Conservation (phyloP, 1,140 invertebrate genomes). For the Aphidius ervi region DNA sequence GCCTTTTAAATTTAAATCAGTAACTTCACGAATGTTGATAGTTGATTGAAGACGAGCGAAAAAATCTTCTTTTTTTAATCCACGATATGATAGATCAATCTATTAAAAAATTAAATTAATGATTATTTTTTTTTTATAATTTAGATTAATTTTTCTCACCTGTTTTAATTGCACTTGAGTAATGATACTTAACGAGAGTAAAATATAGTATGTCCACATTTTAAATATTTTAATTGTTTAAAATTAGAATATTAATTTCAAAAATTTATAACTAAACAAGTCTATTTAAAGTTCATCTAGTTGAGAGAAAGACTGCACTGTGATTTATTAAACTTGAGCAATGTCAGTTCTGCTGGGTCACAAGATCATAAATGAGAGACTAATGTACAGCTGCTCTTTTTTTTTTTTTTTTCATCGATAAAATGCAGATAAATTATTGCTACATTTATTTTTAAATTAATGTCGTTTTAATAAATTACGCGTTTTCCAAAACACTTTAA, state of each 20-base stretch:
- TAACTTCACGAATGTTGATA: slow-evolving; percentile 36
- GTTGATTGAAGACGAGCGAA: slow-evolving; percentile 38
- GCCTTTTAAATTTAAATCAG: slow-evolving; percentile 38
- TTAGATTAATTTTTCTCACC: slow-evolving; percentile 12
- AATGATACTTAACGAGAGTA: background rate
- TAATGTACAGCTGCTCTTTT: slow-evolving; percentile 30
- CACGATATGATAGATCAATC: slow-evolving; percentile 40
- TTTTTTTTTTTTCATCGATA: slow-evolving; percentile 22
- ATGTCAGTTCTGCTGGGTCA: slow-evolving; percentile 33
- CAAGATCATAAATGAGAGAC: slow-evolving; percentile 39
- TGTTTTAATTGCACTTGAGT: background rate
- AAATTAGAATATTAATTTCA: background rate
- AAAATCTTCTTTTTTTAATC: slow-evolving; percentile 44
- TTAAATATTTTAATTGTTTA: background rate
- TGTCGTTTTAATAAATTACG: too few relatives aligned
- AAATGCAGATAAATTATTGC: slow-evolving; percentile 32
- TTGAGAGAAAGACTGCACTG: slow-evolving; percentile 29
- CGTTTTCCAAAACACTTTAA: too few relatives aligned
- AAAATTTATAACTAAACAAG: background rate
- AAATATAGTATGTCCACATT: slow-evolving; percentile 16
- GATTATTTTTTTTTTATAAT: background rate
- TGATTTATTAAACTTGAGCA: slow-evolving; percentile 32
- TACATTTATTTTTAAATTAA: too few relatives aligned
- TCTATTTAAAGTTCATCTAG: slow-evolving; percentile 14
- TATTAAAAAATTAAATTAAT: slow-evolving; percentile 32